Percentiles rank a stretch among this genome's conserved stretches.
Evolutionary conservation across 2,797 vertebrate species (phyloP).

Genomic region (Pipistrellus nathusii): DNA sequence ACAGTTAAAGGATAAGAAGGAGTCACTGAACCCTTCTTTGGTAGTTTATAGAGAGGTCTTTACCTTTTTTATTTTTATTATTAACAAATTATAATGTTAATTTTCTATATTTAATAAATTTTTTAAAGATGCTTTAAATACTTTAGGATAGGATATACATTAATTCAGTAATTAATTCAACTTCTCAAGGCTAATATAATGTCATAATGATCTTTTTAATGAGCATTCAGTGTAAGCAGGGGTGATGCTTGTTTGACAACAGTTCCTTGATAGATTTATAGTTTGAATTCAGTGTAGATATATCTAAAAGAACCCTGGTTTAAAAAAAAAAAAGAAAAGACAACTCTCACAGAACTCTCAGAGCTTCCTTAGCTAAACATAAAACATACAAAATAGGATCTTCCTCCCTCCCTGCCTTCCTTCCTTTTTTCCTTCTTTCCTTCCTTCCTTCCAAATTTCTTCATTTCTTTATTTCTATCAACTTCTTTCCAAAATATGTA

Average conservation of each 20-base stretch:
- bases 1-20: background rate
- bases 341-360: background rate
- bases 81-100: background rate
- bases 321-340: no score
- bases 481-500: background rate
- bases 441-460: background rate
- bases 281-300: background rate
- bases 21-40: background rate
- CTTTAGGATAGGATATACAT: background rate
- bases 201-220: background rate
- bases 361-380: background rate
- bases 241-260: background rate
- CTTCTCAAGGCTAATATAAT: background rate
- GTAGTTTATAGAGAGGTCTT: background rate
- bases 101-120: background rate
- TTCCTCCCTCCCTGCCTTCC: background rate
- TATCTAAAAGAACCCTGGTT: background rate
- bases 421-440: no score
- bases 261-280: background rate
- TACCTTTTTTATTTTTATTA: background rate
- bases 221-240: background rate
- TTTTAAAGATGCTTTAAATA: conserved; percentile 22
- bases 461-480: background rate
- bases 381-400: background rate
- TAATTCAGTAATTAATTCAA: background rate